phyloP scores from a whole-genome alignment of 1,140 invertebrate species.

The Zaprionus gabonicus region DNA sequence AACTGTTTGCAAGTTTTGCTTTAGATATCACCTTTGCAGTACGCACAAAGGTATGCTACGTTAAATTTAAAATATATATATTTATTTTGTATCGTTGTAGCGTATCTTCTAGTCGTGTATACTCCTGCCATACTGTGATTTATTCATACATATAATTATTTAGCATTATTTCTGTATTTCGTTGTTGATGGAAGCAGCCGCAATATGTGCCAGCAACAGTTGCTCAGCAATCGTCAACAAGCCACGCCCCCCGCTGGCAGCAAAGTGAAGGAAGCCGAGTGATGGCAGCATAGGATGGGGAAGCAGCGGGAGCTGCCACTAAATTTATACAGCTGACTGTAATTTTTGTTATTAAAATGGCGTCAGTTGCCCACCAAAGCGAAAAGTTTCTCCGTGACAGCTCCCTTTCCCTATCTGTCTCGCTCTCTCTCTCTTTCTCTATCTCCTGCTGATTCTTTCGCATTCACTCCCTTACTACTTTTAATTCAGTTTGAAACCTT shows the following conservation, averaged over 20 bases:
- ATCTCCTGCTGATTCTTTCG: not conserved
- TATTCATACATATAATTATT: slow-evolving; percentile 50
- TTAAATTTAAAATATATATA: not conserved
- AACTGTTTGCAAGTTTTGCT: not conserved
- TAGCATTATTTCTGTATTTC: slow-evolving; percentile 36
- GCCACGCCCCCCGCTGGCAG: slow-evolving; percentile 22
- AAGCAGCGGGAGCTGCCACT: slow-evolving; percentile 36
- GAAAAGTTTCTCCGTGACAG: slow-evolving; percentile 42
- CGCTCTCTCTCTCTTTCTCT: not conserved
- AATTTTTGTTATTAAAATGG: slow-evolving; percentile 81
- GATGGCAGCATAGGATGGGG: not conserved
- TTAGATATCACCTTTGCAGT: not conserved
- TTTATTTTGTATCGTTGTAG: not conserved
- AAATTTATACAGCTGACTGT: slow-evolving; percentile 75
- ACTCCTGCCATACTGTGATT: not conserved
- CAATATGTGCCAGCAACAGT: slow-evolving; percentile 74
- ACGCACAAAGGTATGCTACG: not conserved
- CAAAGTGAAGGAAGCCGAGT: not conserved
- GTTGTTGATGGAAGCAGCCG: slow-evolving; percentile 44
- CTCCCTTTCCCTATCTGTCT: not conserved
- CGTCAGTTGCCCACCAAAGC: slow-evolving; percentile 76
- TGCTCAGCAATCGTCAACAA: slow-evolving; percentile 39
- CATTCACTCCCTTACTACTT: not conserved
- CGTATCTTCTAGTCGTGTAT: slow-evolving; percentile 15
- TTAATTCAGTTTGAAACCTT: not conserved